Base-by-base conservation (phyloP, 2,888 invertebrate genomes). In the Aporophyla nigra region DNA sequence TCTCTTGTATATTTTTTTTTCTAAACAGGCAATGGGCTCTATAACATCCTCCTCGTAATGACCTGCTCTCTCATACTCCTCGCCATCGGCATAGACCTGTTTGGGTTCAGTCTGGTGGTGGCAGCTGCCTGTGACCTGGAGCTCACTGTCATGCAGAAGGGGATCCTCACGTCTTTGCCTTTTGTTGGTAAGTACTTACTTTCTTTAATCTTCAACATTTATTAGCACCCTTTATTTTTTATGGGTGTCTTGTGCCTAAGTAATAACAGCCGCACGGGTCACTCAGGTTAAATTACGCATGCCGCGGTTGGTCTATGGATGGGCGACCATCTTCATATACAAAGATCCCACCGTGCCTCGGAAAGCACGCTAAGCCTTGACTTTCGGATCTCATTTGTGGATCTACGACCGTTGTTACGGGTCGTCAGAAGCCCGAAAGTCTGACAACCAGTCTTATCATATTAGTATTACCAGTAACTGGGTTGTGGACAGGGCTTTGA, bases 51-150 rank as follows among this genome's bases (percentile, higher is more conserved):
- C 1, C 89, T 96, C 56, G 92, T 93, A 46, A 88, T 91, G 53
- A 93, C 94, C 0, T 92, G 95, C 54, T 93, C 96, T 5, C 94
- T 97, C 59, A 97, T 97, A 16, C 95, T 97, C 69, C 93, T 97
- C 86, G 97, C 97, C 19, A 97, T 97, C 69, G 97, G 97, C 40
- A 94, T 96, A 78, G 97, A 97, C 79, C 95, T 97, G n/a, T 97
- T 97, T 74, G 96, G 97, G 19, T 97, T 97, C 92, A 97, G 97
- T 56, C 94, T 97, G 88, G 97, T 97, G 73, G 94, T 97, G 71
- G 95, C 96, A 0, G 96, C 97, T 0, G 97, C 97, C 43, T 97
- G 97, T 78, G 97, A 97, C 85, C 95, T 97, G 16, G 81, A 95
- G 10, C 94, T 97, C 43, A 95, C 96, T 1, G 95, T 97, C 76